These are phyloP conservation scores for Apodemia mormo DNA, from an alignment of 2,888 invertebrate species.

Conservation along the genomic window DNA sequence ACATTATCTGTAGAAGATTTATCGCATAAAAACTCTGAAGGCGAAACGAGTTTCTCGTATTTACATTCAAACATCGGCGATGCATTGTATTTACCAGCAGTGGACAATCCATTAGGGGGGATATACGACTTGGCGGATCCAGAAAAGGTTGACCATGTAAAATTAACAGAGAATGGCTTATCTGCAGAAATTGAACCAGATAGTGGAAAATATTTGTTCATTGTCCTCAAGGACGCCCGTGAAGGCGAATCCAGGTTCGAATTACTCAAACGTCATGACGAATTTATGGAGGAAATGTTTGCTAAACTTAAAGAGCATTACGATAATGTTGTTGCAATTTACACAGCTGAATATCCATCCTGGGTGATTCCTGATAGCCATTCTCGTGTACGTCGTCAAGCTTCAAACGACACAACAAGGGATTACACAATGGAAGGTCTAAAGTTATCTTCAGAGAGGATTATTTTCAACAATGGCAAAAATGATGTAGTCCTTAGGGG, in stretches of 20 bases:
- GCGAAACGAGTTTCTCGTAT: slow-evolving; percentile 61
- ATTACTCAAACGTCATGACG: slow-evolving; percentile 83
- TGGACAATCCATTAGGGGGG: slow-evolving; percentile 81
- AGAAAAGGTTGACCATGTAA: slow-evolving; percentile 56
- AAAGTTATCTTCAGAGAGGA: slow-evolving; percentile 45
- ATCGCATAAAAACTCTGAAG: slow-evolving; percentile 67
- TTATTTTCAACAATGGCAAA: slow-evolving; percentile 35
- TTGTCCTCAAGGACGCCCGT: slow-evolving; percentile 81
- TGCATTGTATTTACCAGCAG: slow-evolving; percentile 82
- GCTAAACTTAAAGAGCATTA: slow-evolving; percentile 67
- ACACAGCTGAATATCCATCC: slow-evolving; percentile 82
- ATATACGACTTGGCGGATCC: slow-evolving; percentile 76
- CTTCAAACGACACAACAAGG: slow-evolving; percentile 25
- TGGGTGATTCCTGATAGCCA: slow-evolving; percentile 56
- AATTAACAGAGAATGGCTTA: slow-evolving; percentile 62
- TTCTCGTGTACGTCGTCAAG: slow-evolving; percentile 57
- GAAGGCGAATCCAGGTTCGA: slow-evolving; percentile 78
- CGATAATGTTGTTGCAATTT: slow-evolving; percentile 77
- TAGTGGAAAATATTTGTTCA: slow-evolving; percentile 75
- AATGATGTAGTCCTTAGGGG: slow-evolving; percentile 30
- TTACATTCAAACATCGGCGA: slow-evolving; percentile 55
- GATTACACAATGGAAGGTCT: slow-evolving; percentile 48
- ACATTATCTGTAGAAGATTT: slow-evolving; percentile 83
- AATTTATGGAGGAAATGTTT: slow-evolving; percentile 79
- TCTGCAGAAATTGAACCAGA: slow-evolving; percentile 59